These are phyloP conservation scores for Cephalopachus bancanus DNA, from an alignment of 2,797 vertebrate genomes.

Conservation along the genomic window DNA sequence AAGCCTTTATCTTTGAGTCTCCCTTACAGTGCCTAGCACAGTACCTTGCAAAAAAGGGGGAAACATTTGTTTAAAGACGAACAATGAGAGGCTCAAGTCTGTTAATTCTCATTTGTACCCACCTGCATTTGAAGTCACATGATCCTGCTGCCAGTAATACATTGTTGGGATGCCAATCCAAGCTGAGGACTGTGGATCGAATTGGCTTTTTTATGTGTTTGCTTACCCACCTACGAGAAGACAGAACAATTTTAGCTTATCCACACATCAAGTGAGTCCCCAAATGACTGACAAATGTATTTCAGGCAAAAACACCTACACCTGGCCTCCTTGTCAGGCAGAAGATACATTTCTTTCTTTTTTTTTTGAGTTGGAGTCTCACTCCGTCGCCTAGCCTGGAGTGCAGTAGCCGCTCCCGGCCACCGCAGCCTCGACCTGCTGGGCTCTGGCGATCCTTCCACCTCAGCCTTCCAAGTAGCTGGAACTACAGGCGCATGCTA, in stretches of 20 bases:
- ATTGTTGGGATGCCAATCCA: conserved; percentile 99
- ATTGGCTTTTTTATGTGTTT: conserved; percentile 99
- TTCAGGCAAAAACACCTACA: not conserved
- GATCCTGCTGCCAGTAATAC: conserved; percentile 98
- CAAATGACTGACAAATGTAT: not conserved
- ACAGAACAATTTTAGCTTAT: not conserved
- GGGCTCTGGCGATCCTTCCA: too few species aligned
- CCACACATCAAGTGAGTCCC: not conserved
- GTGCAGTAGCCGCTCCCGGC: too few species aligned
- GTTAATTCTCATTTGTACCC: conserved; percentile 66
- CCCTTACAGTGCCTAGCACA: not conserved
- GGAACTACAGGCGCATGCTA: too few species aligned
- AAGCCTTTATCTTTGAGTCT: not conserved
- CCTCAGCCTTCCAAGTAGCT: too few species aligned
- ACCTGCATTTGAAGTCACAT: conserved; percentile 99
- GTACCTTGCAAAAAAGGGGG: not conserved
- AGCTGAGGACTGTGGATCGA: conserved; percentile 98
- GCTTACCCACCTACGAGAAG: conserved; percentile 96
- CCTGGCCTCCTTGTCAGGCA: not conserved
- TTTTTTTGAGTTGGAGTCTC: too few species aligned
- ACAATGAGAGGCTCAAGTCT: not conserved
- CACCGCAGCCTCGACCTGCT: too few species aligned
- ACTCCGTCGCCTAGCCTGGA: too few species aligned
- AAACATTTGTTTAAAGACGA: not conserved
- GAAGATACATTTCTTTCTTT: not conserved